Evolutionary conservation across 2,888 invertebrate genomes (phyloP).

Genomic region (Pedicia rivosa): DNA sequence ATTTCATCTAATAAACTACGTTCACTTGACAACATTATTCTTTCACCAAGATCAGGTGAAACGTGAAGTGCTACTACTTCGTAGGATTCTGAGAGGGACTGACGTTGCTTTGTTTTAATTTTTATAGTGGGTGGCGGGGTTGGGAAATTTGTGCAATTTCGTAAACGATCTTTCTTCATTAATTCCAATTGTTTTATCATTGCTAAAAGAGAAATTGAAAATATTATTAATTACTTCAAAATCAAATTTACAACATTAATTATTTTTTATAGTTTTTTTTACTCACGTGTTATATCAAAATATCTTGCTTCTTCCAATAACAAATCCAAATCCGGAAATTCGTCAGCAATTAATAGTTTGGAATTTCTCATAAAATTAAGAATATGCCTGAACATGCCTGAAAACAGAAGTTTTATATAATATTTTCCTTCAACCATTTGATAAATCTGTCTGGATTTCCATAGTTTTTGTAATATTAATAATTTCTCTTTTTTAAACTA

Average conservation of each 20-base stretch:
- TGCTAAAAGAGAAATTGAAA: conserved; percentile 34
- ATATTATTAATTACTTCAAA: background rate
- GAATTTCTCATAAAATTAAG: conserved; percentile 92
- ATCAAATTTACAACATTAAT: background rate
- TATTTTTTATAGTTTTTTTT: background rate
- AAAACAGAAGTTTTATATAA: too few relatives aligned
- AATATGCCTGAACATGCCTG: conserved; percentile 83
- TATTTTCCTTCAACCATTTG: too few relatives aligned
- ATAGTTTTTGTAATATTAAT: too few relatives aligned
- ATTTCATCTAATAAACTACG: conserved; percentile 59
- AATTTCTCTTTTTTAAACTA: too few relatives aligned
- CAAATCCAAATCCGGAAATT: conserved; percentile 75
- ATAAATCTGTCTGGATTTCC: too few relatives aligned
- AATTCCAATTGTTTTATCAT: conserved; percentile 58
- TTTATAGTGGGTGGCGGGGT: conserved; percentile 26
- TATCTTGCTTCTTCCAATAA: conserved; percentile 80
- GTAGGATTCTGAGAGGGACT: conserved; percentile 34
- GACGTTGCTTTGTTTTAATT: conserved; percentile 23
- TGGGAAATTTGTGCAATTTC: conserved; percentile 36
- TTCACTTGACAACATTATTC: conserved; percentile 70
- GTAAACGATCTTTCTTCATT: conserved; percentile 50
- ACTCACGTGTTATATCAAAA: conserved; percentile 78
- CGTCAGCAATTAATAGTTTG: conserved; percentile 68
- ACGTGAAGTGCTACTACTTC: conserved; percentile 70
- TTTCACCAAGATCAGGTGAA: conserved; percentile 63